A percentile compares a stretch with the other conserved stretches of the same genome.
Conservation (phyloP, 1,140 invertebrate genomes). For the Eubasilissa regina region DNA sequence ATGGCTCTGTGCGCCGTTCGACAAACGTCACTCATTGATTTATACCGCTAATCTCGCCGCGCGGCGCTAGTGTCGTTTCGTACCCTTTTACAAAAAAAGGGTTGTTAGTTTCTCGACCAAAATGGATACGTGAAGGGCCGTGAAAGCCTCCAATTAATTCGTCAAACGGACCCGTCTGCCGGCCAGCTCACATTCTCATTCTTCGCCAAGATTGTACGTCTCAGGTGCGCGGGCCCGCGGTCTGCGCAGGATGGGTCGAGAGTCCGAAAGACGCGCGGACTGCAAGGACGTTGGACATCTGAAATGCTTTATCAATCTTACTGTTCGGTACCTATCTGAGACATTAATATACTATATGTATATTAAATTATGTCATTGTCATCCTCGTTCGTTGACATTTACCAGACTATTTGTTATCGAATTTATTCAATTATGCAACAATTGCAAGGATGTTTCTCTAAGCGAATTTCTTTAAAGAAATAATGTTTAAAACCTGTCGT, state of each 20-base stretch:
- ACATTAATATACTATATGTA: too few relatives aligned
- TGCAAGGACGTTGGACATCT: too few relatives aligned
- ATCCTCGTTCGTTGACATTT: too few relatives aligned
- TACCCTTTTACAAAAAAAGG: slow-evolving; percentile 41
- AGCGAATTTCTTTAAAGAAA: too few relatives aligned
- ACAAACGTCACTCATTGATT: slow-evolving; percentile 59
- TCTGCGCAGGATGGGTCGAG: too few relatives aligned
- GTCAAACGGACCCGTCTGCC: neutral
- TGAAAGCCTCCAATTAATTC: neutral
- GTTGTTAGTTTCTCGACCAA: slow-evolving; percentile 27
- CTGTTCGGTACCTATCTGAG: neutral
- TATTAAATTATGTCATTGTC: too few relatives aligned
- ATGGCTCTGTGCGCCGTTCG: slow-evolving; percentile 31
- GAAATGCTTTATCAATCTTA: neutral
- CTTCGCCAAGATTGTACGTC: too few relatives aligned
- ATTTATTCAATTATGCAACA: too few relatives aligned
- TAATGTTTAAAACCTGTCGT: too few relatives aligned
- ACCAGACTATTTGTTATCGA: too few relatives aligned
- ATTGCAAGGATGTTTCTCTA: too few relatives aligned
- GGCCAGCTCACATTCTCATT: too few relatives aligned
- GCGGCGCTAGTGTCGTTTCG: slow-evolving; percentile 42
- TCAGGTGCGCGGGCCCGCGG: neutral
- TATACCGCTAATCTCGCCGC: slow-evolving; percentile 41
- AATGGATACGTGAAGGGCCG: slow-evolving; percentile 2
- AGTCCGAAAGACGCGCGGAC: neutral